Percentiles rank a stretch among this genome's conserved stretches.
Conservation (phyloP, 2,888 invertebrate species). For the Lasioglossum calceatum region DNA sequence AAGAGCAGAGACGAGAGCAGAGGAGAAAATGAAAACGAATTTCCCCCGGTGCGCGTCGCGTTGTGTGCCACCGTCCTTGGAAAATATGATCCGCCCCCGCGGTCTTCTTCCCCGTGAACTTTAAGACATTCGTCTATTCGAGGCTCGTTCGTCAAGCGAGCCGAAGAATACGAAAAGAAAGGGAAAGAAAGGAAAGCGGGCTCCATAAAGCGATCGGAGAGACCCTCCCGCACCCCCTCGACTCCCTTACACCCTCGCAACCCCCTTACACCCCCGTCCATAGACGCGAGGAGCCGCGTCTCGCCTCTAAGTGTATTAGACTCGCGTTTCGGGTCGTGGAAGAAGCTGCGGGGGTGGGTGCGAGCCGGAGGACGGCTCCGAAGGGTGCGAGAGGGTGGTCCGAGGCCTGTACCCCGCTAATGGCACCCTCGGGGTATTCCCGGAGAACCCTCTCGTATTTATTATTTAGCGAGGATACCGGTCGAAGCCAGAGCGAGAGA, state of each 20-base stretch:
- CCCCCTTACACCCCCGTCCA: conserved; percentile 40
- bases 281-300: conserved; percentile 72
- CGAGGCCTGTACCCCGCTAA: conserved; percentile 82
- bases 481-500: conserved; percentile 64
- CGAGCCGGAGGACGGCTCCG: conserved; percentile 64
- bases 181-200: conserved; percentile 54
- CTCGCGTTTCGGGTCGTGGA: conserved; percentile 75
- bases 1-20: not conserved
- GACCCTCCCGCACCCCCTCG: conserved; percentile 55
- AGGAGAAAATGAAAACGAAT: conserved; percentile 36
- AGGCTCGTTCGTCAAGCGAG: conserved; percentile 45
- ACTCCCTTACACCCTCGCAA: conserved; percentile 43
- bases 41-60: conserved; percentile 2
- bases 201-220: conserved; percentile 74
- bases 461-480: conserved; percentile 81
- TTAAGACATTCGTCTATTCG: conserved; percentile 64
- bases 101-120: conserved; percentile 47
- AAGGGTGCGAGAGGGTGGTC: conserved; percentile 73
- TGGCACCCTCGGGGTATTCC: conserved; percentile 84
- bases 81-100: conserved; percentile 55
- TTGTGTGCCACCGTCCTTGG: conserved; percentile 10
- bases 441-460: conserved; percentile 83
- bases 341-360: conserved; percentile 61
- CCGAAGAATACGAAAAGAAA: conserved; percentile 54
- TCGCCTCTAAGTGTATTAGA: conserved; percentile 82